A percentile compares a stretch with the other conserved stretches of the same genome.
Evolutionary conservation across 2,113 vertebrate genomes (phyloP).

Genomic region (Cyanoderma ruficeps): DNA sequence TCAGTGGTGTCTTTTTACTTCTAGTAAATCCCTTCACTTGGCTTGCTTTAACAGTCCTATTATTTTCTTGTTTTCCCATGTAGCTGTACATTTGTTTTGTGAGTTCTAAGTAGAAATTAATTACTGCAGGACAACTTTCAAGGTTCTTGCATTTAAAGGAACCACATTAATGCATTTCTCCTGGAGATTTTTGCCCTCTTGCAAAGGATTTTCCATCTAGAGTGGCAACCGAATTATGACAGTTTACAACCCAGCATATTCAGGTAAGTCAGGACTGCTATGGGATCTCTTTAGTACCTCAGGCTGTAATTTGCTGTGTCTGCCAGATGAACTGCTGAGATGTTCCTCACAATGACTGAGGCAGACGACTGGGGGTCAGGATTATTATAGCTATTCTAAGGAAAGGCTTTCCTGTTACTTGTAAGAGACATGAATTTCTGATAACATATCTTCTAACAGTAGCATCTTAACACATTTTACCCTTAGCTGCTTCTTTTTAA

Average conservation of each 20-base stretch:
- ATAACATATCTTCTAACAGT: background rate
- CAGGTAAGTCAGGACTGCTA: constrained; percentile 20
- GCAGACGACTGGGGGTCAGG: background rate
- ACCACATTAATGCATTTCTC: background rate
- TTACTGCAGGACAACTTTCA: background rate
- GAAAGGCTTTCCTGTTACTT: background rate
- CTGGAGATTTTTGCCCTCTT: background rate
- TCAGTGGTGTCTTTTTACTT: background rate
- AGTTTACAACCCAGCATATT: constrained; percentile 16
- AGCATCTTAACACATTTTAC: background rate
- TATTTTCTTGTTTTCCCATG: background rate
- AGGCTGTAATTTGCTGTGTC: constrained; percentile 20
- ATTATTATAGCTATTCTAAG: constrained; percentile 10
- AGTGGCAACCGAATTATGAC: background rate
- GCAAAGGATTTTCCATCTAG: background rate
- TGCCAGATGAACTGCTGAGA: constrained; percentile 31
- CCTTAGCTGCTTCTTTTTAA: background rate
- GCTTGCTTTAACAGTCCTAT: background rate
- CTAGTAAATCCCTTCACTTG: background rate
- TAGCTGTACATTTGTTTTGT: background rate
- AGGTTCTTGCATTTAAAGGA: background rate
- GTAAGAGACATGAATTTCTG: background rate
- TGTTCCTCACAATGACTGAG: constrained; percentile 10
- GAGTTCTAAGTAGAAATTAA: background rate
- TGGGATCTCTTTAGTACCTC: constrained; percentile 13